Conservation (phyloP, 2,797 vertebrate species). For the Pangasius djambal region DNA sequence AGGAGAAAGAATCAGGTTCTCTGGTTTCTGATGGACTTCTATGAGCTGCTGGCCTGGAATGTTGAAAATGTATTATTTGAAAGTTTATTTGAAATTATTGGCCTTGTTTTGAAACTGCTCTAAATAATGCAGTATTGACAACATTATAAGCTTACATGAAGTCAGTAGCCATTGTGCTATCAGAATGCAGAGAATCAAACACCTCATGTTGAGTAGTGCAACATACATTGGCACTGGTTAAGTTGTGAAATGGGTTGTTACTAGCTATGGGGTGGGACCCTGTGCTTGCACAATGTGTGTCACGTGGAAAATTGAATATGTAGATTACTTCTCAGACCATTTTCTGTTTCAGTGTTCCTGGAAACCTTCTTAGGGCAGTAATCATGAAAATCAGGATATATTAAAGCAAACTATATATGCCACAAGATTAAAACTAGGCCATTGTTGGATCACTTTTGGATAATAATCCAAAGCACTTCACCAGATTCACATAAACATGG, state of each 20-base stretch:
- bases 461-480: neutral
- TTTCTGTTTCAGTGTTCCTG: neutral
- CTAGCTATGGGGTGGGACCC: conserved; percentile 7
- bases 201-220: conserved; percentile 19
- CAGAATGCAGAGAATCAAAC: conserved; percentile 15
- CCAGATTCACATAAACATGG: neutral
- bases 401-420: neutral
- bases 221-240: neutral
- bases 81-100: neutral
- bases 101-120: neutral
- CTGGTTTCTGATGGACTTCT: conserved; percentile 43
- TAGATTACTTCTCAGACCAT: neutral
- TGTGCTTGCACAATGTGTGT: neutral
- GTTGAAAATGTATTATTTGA: neutral
- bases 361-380: no score
- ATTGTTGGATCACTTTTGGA: neutral
- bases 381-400: neutral
- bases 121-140: neutral
- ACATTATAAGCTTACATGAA: conserved; percentile 32
- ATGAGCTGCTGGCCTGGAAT: conserved; percentile 25
- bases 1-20: conserved; percentile 23
- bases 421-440: neutral
- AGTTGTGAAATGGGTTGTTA: neutral
- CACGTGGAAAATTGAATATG: neutral
- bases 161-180: conserved; percentile 11